A percentile compares a stretch with the other conserved stretches of the same genome.
Conservation (phyloP, 2,113 vertebrate genomes). For the Arizona elegans region DNA sequence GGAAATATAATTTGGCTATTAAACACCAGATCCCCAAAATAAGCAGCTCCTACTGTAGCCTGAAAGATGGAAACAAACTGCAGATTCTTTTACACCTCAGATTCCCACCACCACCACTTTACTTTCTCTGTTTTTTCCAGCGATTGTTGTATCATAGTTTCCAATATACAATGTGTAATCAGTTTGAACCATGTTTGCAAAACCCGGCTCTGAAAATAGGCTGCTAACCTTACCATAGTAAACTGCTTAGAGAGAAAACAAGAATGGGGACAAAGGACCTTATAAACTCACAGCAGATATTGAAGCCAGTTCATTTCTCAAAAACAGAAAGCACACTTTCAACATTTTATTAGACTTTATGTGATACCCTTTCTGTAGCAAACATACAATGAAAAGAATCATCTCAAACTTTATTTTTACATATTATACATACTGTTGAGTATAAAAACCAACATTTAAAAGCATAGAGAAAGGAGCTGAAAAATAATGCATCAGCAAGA, state of each 20-base stretch:
- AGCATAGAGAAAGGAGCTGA: not conserved
- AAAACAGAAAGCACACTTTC: not conserved
- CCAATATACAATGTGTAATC: not conserved
- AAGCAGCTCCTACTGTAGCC: not conserved
- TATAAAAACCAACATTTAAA: not conserved
- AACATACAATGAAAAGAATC: constrained; percentile 1
- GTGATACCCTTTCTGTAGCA: not conserved
- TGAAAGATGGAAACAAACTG: not conserved
- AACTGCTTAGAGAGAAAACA: not conserved
- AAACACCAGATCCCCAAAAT: not conserved
- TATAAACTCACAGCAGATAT: not conserved
- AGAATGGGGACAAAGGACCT: not conserved
- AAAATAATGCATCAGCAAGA: rapidly evolving
- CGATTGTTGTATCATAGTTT: not conserved
- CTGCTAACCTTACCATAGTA: not conserved
- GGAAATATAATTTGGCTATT: not conserved
- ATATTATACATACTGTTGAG: not conserved
- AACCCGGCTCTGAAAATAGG: not conserved
- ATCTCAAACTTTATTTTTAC: not conserved
- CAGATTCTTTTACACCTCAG: not conserved
- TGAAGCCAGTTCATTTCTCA: not conserved
- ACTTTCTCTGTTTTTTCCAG: not conserved
- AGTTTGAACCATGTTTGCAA: not conserved
- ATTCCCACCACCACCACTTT: not conserved
- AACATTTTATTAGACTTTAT: not conserved